Conservation (phyloP, 2,113 vertebrate genomes). For the Struthio camelus region DNA sequence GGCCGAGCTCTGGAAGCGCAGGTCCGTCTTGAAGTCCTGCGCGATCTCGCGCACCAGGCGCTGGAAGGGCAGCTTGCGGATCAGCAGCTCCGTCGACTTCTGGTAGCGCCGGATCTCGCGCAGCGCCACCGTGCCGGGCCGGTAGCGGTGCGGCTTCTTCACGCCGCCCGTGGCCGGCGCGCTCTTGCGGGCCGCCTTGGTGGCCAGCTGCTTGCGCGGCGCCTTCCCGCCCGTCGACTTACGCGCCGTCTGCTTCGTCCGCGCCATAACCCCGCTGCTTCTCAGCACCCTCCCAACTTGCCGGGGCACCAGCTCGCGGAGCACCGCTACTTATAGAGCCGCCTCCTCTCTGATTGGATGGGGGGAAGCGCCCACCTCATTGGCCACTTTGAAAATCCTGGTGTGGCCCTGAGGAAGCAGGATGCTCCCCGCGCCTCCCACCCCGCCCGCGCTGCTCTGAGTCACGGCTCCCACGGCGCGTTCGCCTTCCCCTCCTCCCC, state of each 20-base stretch:
- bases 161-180: constrained; percentile 18
- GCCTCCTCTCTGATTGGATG: not conserved
- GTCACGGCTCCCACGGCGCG: fast-evolving
- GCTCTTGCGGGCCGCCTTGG: constrained; percentile 49
- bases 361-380: fast-evolving
- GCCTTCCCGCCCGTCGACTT: constrained; percentile 61
- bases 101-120: constrained; percentile 79
- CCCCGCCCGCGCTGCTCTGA: fast-evolving
- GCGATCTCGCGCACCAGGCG: constrained; percentile 73
- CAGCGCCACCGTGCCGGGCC: constrained; percentile 65
- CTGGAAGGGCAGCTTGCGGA: constrained; percentile 84
- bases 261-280: fast-evolving
- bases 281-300: fast-evolving
- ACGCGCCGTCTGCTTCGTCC: not conserved
- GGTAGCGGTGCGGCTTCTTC: constrained; percentile 51
- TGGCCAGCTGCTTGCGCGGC: constrained; percentile 70
- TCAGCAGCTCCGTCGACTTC: constrained; percentile 83
- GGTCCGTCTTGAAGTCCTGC: too few species aligned
- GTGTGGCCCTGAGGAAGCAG: fast-evolving
- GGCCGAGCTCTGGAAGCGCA: too few species aligned
- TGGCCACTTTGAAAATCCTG: not conserved
- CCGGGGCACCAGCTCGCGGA: fast-evolving
- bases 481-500: fast-evolving
- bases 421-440: fast-evolving
- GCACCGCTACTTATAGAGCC: not conserved